Conservation (phyloP, 2,113 vertebrate species). For the Perognathus longimembris region DNA sequence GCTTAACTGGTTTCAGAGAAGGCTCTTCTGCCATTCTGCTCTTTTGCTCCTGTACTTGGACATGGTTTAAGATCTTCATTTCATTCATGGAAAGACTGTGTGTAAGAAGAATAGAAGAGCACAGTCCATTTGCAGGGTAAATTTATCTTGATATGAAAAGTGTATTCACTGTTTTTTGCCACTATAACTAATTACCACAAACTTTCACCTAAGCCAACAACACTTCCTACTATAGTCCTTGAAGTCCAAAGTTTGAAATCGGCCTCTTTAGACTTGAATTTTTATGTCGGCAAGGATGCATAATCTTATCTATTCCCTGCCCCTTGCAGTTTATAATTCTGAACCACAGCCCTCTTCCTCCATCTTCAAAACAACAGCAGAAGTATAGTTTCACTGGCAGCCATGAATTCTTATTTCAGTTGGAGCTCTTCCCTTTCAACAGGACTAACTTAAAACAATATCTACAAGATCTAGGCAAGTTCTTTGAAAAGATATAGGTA, state of each 20-base stretch:
- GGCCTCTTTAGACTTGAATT: neutral
- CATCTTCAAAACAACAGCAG: neutral
- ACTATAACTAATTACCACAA: neutral
- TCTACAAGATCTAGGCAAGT: too few relatives aligned
- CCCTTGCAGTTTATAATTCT: neutral
- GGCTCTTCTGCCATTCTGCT: neutral
- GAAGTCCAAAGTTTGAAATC: neutral
- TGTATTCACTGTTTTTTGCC: neutral
- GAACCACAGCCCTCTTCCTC: neutral
- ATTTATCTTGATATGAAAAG: neutral
- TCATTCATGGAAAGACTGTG: neutral
- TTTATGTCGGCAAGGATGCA: neutral
- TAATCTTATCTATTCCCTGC: neutral
- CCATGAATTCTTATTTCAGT: too few relatives aligned
- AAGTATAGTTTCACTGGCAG: too few relatives aligned
- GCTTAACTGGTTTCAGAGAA: neutral
- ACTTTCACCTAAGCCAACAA: neutral
- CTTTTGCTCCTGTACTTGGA: neutral
- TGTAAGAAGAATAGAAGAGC: neutral
- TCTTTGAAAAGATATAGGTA: too few relatives aligned
- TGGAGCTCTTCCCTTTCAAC: too few relatives aligned
- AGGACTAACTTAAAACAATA: too few relatives aligned
- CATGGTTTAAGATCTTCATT: neutral
- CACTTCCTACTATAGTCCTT: neutral
- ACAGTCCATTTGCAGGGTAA: too few relatives aligned